These are phyloP conservation scores for Chinchilla lanigera DNA, from an alignment of 2,113 vertebrate genomes.

Conservation along the genomic window DNA sequence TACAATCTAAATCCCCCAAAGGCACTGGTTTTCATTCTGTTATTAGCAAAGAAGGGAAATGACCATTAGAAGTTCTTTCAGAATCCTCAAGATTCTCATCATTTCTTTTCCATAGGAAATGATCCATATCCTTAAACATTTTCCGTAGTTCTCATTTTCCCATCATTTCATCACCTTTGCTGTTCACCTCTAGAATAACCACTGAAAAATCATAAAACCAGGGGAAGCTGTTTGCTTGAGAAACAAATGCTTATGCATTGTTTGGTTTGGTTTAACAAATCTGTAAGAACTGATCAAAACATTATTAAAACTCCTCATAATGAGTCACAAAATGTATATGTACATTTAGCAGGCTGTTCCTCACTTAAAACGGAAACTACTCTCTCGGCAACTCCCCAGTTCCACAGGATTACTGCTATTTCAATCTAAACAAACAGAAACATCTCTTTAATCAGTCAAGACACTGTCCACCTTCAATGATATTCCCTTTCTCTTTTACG, in stretches of 20 bases:
- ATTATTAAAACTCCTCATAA: slow-evolving; percentile 37
- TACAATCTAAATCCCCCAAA: slow-evolving; percentile 38
- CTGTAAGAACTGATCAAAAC: slow-evolving; percentile 42
- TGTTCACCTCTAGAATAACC: neutral
- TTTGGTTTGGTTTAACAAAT: slow-evolving; percentile 59
- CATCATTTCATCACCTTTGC: slow-evolving; percentile 17
- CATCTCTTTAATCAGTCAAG: slow-evolving; percentile 57
- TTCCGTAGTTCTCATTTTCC: slow-evolving; percentile 35
- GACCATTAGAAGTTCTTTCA: slow-evolving; percentile 23
- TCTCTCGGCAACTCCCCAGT: slow-evolving; percentile 93
- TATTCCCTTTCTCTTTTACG: neutral
- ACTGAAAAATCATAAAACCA: slow-evolving; percentile 44
- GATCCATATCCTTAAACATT: slow-evolving; percentile 27
- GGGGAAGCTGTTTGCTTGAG: neutral
- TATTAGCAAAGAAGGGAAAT: slow-evolving; percentile 26
- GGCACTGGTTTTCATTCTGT: slow-evolving; percentile 10
- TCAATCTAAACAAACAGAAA: slow-evolving; percentile 87
- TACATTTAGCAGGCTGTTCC: slow-evolving; percentile 92
- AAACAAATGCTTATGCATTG: neutral
- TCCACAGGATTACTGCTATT: slow-evolving; percentile 93
- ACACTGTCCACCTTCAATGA: neutral
- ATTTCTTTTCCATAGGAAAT: slow-evolving; percentile 38
- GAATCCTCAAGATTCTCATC: slow-evolving; percentile 29
- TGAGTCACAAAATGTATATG: slow-evolving; percentile 51
- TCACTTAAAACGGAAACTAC: slow-evolving; percentile 82